These are phyloP conservation scores for Poecilia picta DNA, from an alignment of 2,797 vertebrate genomes.

Conservation along the genomic window DNA sequence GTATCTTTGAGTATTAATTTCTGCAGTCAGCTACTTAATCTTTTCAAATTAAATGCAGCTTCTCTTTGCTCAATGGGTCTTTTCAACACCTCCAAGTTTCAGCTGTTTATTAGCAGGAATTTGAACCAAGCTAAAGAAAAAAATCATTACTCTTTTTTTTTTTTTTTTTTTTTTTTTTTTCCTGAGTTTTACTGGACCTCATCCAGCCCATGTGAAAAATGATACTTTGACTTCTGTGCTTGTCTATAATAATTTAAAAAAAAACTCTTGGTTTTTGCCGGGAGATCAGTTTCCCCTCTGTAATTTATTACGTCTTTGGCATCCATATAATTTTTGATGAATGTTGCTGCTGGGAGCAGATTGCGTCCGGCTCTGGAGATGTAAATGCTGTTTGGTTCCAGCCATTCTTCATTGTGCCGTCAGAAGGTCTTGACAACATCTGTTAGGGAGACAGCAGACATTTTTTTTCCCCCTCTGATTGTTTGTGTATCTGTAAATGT, in stretches of 20 bases:
- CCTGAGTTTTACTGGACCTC: constrained; percentile 18
- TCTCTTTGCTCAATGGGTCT: background rate
- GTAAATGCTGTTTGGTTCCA: constrained; percentile 2
- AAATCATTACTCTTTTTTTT: background rate
- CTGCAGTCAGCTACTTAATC: background rate
- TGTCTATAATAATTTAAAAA: constrained; percentile 20
- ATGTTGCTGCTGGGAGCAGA: constrained; percentile 32
- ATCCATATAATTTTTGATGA: constrained; percentile 29
- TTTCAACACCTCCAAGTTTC: constrained; percentile 23
- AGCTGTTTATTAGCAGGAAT: constrained; percentile 5
- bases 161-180: background rate
- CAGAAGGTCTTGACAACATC: constrained; percentile 34
- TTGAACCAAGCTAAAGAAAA: constrained; percentile 12
- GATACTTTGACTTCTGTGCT: constrained; percentile 36
- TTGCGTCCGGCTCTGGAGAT: constrained; percentile 21
- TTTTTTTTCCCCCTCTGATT: background rate
- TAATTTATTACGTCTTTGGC: constrained; percentile 26
- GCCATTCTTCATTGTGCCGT: constrained; percentile 32
- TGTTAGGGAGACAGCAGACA: constrained; percentile 15
- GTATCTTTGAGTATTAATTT: background rate
- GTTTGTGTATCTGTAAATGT: constrained; percentile 37
- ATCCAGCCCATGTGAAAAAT: constrained; percentile 23
- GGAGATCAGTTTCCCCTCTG: constrained; percentile 21
- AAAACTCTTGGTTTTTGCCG: constrained; percentile 15
- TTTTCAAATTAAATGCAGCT: constrained; percentile 10